A percentile compares a stretch with the other conserved stretches of the same genome.
Conservation (phyloP, 23 tunicate genomes). For the Halocynthia aurantium region DNA sequence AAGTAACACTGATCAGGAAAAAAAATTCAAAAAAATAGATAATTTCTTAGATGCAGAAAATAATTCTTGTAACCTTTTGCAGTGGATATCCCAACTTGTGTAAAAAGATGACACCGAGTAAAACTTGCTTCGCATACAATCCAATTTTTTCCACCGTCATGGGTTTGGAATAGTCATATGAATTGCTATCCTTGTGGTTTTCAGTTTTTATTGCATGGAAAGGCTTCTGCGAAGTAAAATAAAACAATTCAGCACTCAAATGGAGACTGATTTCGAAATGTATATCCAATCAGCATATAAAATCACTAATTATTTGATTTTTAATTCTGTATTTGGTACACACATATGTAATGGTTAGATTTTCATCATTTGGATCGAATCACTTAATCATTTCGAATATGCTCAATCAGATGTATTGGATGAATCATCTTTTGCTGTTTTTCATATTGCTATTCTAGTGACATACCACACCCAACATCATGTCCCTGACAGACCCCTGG, state of each 20-base stretch:
- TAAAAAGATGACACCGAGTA: slow-evolving; percentile 10
- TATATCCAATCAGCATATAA: background rate
- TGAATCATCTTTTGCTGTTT: background rate
- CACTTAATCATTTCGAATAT: too few species aligned
- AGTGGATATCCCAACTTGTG: slow-evolving; percentile 15
- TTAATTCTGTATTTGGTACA: too few species aligned
- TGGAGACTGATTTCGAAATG: background rate
- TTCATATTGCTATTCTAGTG: background rate
- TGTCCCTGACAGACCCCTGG: slow-evolving; percentile 10
- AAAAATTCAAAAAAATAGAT: background rate
- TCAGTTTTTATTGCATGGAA: slow-evolving; percentile 6
- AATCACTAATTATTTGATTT: too few species aligned
- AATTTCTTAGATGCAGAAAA: background rate
- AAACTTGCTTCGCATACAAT: slow-evolving; percentile 13
- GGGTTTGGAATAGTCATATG: slow-evolving; percentile 3
- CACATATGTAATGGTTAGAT: too few species aligned
- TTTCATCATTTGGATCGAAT: too few species aligned
- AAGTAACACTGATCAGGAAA: background rate
- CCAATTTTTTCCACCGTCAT: slow-evolving; percentile 8
- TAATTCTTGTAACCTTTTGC: background rate
- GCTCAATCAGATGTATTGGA: background rate
- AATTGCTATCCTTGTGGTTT: background rate
- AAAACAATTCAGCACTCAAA: background rate
- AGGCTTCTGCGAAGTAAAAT: slow-evolving; percentile 11
- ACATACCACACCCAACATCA: slow-evolving; percentile 21